phyloP scores from a whole-genome alignment of 2,113 vertebrate genomes.

The Alosa alosa region DNA sequence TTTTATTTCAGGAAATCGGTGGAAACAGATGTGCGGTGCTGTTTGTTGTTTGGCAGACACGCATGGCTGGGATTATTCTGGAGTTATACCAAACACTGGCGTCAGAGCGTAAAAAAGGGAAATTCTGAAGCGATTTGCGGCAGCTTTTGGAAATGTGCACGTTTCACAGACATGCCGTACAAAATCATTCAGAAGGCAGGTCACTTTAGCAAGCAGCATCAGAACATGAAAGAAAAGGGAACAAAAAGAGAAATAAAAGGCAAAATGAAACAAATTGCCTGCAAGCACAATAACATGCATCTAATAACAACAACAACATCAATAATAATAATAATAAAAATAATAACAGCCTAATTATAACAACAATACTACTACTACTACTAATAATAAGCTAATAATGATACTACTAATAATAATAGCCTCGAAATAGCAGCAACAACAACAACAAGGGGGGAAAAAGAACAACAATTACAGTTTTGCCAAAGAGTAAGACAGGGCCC shows the following conservation, averaged over 20 bases:
- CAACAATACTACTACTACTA: background rate
- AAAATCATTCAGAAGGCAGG: background rate
- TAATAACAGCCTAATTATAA: background rate
- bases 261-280: background rate
- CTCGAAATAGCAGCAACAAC: too few species aligned
- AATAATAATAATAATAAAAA: background rate
- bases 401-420: background rate
- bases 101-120: background rate
- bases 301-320: background rate
- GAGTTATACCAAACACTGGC: background rate
- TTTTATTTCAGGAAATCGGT: background rate
- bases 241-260: background rate
- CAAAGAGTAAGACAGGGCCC: too few species aligned
- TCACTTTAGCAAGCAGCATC: background rate
- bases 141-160: slow-evolving; percentile 5
- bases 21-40: background rate
- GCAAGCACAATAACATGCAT: background rate
- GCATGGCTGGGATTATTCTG: slow-evolving; percentile 19
- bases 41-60: slow-evolving; percentile 20
- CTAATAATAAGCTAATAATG: background rate
- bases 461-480: too few species aligned
- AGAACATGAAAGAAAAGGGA: background rate
- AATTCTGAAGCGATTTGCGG: slow-evolving; percentile 16
- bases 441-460: too few species aligned
- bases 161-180: background rate